Percentiles rank a stretch among this genome's conserved stretches.
phyloP scores from a whole-genome alignment of 2,888 invertebrate genomes.

The Drepana falcataria region DNA sequence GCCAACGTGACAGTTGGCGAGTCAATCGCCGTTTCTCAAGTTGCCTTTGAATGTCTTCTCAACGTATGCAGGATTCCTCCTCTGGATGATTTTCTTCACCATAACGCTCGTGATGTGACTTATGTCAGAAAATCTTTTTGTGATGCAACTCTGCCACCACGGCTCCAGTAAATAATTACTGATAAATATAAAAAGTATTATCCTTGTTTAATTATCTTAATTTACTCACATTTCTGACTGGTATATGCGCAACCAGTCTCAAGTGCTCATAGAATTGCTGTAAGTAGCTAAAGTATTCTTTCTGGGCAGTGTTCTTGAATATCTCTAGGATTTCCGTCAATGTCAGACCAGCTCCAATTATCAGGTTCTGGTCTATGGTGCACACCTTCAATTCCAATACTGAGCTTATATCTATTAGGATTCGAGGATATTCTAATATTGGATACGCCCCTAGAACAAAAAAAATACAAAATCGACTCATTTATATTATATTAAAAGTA shows the following conservation, averaged over 20 bases:
- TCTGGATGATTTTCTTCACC: too few species aligned
- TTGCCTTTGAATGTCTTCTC: too few species aligned
- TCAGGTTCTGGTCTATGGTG: slow-evolving; percentile 53
- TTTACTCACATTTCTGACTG: slow-evolving; percentile 83
- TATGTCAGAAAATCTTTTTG: too few species aligned
- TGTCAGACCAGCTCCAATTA: slow-evolving; percentile 78
- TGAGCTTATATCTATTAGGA: slow-evolving; percentile 79
- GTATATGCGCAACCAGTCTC: slow-evolving; percentile 82
- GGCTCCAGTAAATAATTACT: too few species aligned
- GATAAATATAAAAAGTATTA: too few species aligned
- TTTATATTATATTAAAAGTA: too few species aligned
- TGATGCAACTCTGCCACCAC: too few species aligned
- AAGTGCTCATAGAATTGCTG: slow-evolving; percentile 79
- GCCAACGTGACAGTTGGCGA: too few species aligned
- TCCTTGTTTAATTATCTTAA: slow-evolving; percentile 60
- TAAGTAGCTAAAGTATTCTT: slow-evolving; percentile 77
- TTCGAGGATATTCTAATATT: slow-evolving; percentile 45
- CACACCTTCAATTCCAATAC: slow-evolving; percentile 75
- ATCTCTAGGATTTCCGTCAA: slow-evolving; percentile 71
- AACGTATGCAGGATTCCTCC: too few species aligned
- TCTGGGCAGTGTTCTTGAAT: slow-evolving; percentile 41
- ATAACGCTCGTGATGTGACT: too few species aligned
- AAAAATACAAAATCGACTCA: not conserved
- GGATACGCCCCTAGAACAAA: slow-evolving; percentile 52
- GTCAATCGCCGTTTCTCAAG: too few species aligned